Evolutionary conservation across 92 coral and sea anemone species (phyloP), one percentile per base, ranked within the genome.

Genomic region (Ricordea florida): DNA sequence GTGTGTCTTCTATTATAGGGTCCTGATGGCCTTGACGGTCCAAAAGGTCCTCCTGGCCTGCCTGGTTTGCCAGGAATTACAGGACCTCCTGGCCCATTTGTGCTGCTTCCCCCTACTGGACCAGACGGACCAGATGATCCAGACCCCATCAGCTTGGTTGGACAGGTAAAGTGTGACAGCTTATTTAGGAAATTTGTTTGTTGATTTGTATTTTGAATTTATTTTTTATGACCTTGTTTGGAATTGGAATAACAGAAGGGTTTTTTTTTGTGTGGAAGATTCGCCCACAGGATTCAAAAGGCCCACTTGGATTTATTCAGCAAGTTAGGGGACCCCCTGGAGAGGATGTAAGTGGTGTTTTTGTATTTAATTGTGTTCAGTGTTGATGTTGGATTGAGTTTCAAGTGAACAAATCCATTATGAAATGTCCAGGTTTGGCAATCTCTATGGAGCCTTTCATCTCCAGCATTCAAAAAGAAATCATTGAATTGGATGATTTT

Each of bases 211-310:
- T n/a, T n/a, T n/a, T n/a, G n/a, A n/a, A n/a, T n/a, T n/a, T n/a
- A n/a, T n/a, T n/a, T n/a, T n/a, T n/a, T n/a, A n/a, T n/a, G n/a
- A n/a, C n/a, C n/a, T n/a, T n/a, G n/a, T n/a, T n/a, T n/a, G n/a
- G n/a, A n/a, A n/a, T n/a, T n/a, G n/a, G n/a, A n/a, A n/a, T n/a
- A n/a, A n/a, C n/a, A n/a, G n/a, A n/a, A n/a, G n/a, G n/a, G 30
- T 8, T 69, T 26, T 28, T 2, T 37, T 53, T 17, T 70, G n/a
- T 28, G 21, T 38, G 52, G 13, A 38, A 70, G 77, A 70, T 70
- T 26, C 65, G 77, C 3, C 29, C 52, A 7, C 77, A 70, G 30
- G 77, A 70, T 38, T 26, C 53, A 6, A 70, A 70, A 56, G 77
- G 77, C 28, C 77, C 77, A 11, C 22, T 25, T 8, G 65, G 50